Evolutionary conservation across 2,797 vertebrate species (phyloP).

Genomic region (Sebastes glaucus): DNA sequence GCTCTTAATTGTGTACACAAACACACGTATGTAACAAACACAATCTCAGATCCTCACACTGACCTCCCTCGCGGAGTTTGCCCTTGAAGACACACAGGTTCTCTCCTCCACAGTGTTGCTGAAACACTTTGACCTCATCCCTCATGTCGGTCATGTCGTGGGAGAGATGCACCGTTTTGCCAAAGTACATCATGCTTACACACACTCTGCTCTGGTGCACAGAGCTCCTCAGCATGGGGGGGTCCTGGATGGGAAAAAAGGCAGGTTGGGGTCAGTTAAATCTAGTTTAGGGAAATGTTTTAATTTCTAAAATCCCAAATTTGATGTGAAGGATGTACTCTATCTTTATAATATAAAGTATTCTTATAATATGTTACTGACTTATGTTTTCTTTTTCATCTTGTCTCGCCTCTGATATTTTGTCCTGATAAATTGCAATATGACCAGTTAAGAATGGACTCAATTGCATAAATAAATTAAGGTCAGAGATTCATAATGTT

Average conservation of each 20-base stretch:
- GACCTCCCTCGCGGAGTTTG: slow-evolving; percentile 89
- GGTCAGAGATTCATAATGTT: not conserved
- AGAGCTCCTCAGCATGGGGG: slow-evolving; percentile 79
- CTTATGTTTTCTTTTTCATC: not conserved
- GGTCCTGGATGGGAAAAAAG: slow-evolving; percentile 74
- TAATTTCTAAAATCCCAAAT: too few relatives aligned
- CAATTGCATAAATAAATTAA: not conserved
- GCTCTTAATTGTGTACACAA: not conserved
- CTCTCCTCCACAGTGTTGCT: slow-evolving; percentile 96
- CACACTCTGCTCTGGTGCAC: slow-evolving; percentile 82
- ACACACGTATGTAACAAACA: not conserved
- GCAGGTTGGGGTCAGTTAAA: not conserved
- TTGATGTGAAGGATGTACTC: not conserved
- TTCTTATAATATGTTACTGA: not conserved
- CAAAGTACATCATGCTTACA: slow-evolving; percentile 91
- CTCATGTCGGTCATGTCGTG: slow-evolving; percentile 78
- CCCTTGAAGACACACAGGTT: slow-evolving; percentile 95
- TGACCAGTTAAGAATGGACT: not conserved
- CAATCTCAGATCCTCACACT: slow-evolving; percentile 26
- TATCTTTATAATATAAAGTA: not conserved
- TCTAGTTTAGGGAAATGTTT: too few relatives aligned
- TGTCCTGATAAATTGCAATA: not conserved
- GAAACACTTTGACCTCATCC: slow-evolving; percentile 92
- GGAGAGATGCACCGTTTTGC: slow-evolving; percentile 87
- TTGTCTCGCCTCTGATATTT: not conserved